Conservation (phyloP, 2,113 vertebrate genomes). For the Pluvialis apricaria region DNA sequence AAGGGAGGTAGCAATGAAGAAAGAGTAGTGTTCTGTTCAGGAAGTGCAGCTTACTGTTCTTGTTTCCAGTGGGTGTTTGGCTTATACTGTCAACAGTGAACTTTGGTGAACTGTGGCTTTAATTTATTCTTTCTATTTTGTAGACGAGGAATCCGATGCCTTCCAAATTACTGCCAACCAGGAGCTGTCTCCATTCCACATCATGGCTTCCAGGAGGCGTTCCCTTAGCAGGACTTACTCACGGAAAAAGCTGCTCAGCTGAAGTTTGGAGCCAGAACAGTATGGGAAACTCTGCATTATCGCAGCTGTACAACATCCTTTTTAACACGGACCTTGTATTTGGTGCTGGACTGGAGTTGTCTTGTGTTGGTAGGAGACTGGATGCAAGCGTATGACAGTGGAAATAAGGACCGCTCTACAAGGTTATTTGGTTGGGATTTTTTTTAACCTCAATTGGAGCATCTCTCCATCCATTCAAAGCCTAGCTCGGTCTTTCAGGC, state of each 20-base stretch:
- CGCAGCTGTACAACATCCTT: neutral
- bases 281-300: neutral
- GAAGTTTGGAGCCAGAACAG: neutral
- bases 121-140: neutral
- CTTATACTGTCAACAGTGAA: neutral
- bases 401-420: neutral
- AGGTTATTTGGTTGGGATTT: neutral
- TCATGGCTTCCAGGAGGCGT: constrained; percentile 19
- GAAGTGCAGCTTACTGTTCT: neutral
- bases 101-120: neutral
- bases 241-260: constrained; percentile 85
- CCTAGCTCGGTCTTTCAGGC: neutral
- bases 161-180: neutral
- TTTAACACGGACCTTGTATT: neutral
- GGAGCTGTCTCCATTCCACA: constrained; percentile 76
- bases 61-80: neutral
- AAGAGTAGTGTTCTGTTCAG: neutral
- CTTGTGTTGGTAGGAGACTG: neutral
- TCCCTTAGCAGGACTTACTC: constrained; percentile 75
- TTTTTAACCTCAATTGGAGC: neutral
- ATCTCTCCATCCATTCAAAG: neutral
- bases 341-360: neutral
- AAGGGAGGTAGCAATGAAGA: neutral
- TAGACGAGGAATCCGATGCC: constrained; percentile 36
- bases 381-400: neutral